Percentiles rank a stretch among this genome's conserved stretches.
phyloP scores from a whole-genome alignment of 2,888 invertebrate genomes.

The Platynereis dumerilii region DNA sequence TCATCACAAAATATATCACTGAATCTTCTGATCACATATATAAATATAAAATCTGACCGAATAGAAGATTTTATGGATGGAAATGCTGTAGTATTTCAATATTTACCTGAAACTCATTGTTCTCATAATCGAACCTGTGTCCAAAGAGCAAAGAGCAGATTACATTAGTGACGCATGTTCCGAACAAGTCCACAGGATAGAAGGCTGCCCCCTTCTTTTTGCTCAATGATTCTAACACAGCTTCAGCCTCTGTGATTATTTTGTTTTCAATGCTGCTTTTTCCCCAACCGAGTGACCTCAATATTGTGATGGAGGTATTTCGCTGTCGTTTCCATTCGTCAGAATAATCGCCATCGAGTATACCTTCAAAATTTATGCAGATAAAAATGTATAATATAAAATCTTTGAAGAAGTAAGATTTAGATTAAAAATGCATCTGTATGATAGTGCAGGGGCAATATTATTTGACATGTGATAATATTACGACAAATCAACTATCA shows the following conservation, averaged over 20 bases:
- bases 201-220: background rate
- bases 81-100: no score
- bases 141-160: conserved; percentile 19
- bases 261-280: conserved; percentile 10
- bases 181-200: background rate
- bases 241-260: conserved; percentile 7
- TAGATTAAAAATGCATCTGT: no score
- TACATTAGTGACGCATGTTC: conserved; percentile 7
- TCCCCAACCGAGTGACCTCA: conserved; percentile 13
- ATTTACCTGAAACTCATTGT: conserved; percentile 1
- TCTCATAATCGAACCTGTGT: conserved; percentile 6
- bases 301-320: conserved; percentile 5
- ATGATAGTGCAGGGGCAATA: no score
- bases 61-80: no score
- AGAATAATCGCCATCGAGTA: conserved; percentile 10
- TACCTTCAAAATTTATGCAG: no score
- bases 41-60: no score
- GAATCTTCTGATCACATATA: no score
- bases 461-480: no score
- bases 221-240: background rate
- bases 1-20: no score
- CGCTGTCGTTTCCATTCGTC: conserved; percentile 12
- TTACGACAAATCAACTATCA: no score
- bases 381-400: no score
- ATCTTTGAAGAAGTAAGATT: no score